Base-by-base conservation (phyloP, 2,113 vertebrate genomes). In the Myrmecophaga tridactyla region DNA sequence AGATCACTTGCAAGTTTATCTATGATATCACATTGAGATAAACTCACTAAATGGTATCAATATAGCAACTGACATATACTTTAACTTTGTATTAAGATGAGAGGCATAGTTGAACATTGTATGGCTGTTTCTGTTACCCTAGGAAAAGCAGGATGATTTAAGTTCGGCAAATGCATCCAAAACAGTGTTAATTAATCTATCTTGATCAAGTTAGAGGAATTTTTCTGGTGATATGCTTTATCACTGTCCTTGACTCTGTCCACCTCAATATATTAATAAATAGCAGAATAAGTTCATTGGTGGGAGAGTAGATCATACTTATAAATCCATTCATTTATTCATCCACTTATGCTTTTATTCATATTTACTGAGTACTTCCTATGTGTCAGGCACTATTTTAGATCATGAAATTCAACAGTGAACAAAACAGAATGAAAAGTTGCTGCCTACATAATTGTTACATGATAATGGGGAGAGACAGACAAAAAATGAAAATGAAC, bases 141-240 rank as follows among this genome's bases (percentile, higher is more conserved):
- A 69, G 51, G 41, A 78, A 84, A 80, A 27, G 15, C 34, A 63
- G n/a, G 77, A 81, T 67, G 31, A 83, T 91, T 91, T 94, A 89
- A 56, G 7, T 7, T 41, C 83, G 13, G n/a, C 41, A 69, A 88
- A 60, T 84, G 23, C 48, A 72, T 91, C 8, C 29, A 84, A 51
- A n/a, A n/a, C n/a, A n/a, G n/a, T n/a, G n/a, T n/a, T n/a, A n/a
- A n/a, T n/a, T n/a, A n/a, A n/a, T n/a, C n/a, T n/a, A n/a, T n/a
- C n/a, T n/a, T n/a, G n/a, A 18, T 81, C 43, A 89, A 53, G 14
- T 41, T 78, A 3, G 13, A 76, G 31, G 18, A 39, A 70, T 51
- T 81, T 80, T 15, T 86, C 7, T n/a, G 7, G 11, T 56, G 41
- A 75, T 82, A 6, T 75, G 20, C 27, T 95, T 85, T 86, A 17